Evolutionary conservation across 2,113 vertebrate genomes (phyloP).

Genomic region (Rhegmatorhina hoffmannsi): DNA sequence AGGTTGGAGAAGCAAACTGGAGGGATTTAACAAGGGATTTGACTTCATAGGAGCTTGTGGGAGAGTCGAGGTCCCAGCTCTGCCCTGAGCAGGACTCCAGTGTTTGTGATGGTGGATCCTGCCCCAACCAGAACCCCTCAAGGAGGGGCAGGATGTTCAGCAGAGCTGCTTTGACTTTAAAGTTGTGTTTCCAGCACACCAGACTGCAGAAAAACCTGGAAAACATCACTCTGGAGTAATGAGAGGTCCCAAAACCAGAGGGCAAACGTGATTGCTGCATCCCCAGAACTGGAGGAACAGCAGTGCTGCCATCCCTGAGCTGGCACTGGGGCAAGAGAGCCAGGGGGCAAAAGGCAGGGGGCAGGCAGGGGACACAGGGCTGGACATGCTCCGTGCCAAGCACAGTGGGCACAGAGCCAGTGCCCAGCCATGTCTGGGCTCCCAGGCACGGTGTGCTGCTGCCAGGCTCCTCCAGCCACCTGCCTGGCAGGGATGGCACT

Average conservation of each 20-base stretch:
- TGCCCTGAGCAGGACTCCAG: background rate
- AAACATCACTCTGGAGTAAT: background rate
- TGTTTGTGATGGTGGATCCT: accelerated
- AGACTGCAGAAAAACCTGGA: background rate
- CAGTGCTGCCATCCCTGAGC: background rate
- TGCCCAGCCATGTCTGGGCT: background rate
- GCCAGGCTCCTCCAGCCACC: background rate
- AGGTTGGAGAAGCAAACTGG: background rate
- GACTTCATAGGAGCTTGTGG: background rate
- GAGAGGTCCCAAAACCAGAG: background rate
- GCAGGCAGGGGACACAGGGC: background rate
- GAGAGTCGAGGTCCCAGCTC: background rate
- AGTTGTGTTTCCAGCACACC: background rate
- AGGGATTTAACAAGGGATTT: background rate
- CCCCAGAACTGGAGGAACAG: background rate
- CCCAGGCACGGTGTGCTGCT: background rate
- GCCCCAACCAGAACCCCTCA: background rate
- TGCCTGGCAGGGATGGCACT: background rate
- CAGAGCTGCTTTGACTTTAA: background rate
- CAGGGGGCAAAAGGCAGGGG: background rate
- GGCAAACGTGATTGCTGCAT: background rate
- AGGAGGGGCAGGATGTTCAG: background rate
- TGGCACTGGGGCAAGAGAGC: background rate
- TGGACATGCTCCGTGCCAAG: background rate
- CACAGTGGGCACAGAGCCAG: background rate